These are phyloP conservation scores for Eurystomus gularis DNA, from an alignment of 2,113 vertebrate species.

Conservation along the genomic window DNA sequence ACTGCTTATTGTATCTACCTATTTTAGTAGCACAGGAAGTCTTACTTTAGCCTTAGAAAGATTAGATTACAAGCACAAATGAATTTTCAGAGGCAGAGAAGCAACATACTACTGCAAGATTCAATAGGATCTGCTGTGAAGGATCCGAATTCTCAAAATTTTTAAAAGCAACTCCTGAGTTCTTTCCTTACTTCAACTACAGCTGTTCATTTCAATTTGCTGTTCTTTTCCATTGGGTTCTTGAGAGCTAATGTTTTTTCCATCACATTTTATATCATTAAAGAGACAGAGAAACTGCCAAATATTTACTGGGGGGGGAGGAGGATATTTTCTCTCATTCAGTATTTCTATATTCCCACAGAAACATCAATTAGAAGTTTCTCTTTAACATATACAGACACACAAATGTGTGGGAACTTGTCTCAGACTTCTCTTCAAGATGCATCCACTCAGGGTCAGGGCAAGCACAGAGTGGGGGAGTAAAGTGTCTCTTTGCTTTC, in stretches of 20 bases:
- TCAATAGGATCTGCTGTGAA: neutral
- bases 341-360: neutral
- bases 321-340: neutral
- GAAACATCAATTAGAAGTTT: neutral
- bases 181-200: neutral
- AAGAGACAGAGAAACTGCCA: neutral
- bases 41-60: neutral
- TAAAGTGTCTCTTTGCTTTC: neutral
- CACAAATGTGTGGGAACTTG: neutral
- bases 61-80: constrained; percentile 12
- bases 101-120: neutral
- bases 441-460: neutral
- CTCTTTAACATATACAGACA: neutral
- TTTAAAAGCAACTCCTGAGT: neutral
- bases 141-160: neutral
- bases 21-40: neutral
- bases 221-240: neutral
- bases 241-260: neutral
- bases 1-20: neutral
- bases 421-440: neutral
- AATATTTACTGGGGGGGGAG: neutral
- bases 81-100: neutral
- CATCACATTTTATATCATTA: neutral
- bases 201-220: neutral
- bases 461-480: neutral